Evolutionary conservation across 2,888 invertebrate genomes (phyloP).

Genomic region (Melipona beecheii): DNA sequence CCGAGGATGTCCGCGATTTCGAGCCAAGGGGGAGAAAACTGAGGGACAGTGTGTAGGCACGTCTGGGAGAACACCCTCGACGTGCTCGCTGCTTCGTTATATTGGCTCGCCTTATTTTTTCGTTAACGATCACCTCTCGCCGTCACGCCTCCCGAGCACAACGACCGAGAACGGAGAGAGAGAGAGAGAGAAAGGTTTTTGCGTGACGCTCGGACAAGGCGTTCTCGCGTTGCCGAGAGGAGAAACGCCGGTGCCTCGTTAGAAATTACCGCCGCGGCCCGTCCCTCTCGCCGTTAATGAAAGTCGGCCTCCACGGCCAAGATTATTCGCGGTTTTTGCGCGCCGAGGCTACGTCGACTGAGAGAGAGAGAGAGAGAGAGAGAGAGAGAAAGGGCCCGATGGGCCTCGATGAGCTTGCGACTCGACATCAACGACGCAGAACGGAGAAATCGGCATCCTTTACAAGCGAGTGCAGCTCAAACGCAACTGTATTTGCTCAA

Average conservation of each 20-base stretch:
- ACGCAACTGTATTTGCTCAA: too few species aligned
- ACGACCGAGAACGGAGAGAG: not conserved
- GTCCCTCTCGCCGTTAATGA: conserved; percentile 69
- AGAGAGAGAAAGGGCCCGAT: too few species aligned
- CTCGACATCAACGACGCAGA: not conserved
- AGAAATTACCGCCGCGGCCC: conserved; percentile 67
- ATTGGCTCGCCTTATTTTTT: conserved; percentile 63
- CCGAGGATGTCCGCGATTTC: too few species aligned
- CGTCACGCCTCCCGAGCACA: conserved; percentile 61
- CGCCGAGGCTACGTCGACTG: conserved; percentile 21
- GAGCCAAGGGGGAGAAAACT: not conserved
- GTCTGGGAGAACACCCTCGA: conserved; percentile 12
- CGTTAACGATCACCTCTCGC: conserved; percentile 67
- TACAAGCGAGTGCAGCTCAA: too few species aligned
- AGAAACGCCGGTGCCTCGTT: conserved; percentile 60
- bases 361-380: not conserved
- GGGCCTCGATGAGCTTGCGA: too few species aligned
- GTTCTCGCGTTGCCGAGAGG: conserved; percentile 48
- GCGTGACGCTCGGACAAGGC: conserved; percentile 52
- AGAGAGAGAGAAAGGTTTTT: conserved; percentile 49
- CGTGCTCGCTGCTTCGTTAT: conserved; percentile 30
- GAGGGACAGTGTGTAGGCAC: conserved; percentile 7
- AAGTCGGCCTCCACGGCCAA: conserved; percentile 62
- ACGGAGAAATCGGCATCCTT: conserved; percentile 4
- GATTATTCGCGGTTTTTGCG: conserved; percentile 73